Evolutionary conservation across 35 echinoderm and acorn worm species (phyloP).

Genomic region (Lytechinus variegatus): DNA sequence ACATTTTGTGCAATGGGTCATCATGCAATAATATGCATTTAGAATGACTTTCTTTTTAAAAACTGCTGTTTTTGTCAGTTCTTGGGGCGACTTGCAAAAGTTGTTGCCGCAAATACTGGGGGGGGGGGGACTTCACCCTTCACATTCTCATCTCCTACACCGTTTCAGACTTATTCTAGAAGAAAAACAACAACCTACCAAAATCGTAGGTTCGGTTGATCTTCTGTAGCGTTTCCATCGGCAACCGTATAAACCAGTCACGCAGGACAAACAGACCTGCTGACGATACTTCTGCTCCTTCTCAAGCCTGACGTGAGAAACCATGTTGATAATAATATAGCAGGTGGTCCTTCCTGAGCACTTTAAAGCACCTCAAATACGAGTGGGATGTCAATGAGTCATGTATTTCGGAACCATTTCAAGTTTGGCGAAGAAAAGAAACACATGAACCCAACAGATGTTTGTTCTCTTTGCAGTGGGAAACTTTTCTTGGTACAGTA

Average conservation of each 20-base stretch:
- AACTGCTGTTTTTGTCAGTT: too few relatives aligned
- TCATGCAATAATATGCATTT: too few relatives aligned
- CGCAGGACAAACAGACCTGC: slow-evolving; percentile 92
- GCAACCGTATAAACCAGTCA: slow-evolving; percentile 93
- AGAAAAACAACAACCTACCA: slow-evolving; percentile 55
- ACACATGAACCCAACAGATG: neutral
- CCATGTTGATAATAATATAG: slow-evolving; percentile 56
- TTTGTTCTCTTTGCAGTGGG: neutral
- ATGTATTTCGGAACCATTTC: neutral
- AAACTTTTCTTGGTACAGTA: neutral
- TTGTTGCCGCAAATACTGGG: too few relatives aligned
- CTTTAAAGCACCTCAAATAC: neutral
- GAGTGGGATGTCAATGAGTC: neutral
- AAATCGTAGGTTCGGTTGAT: slow-evolving; percentile 85
- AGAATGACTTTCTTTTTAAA: too few relatives aligned
- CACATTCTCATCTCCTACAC: too few relatives aligned
- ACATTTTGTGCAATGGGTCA: too few relatives aligned
- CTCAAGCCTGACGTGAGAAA: slow-evolving; percentile 86
- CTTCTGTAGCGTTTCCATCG: slow-evolving; percentile 93
- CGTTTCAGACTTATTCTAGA: neutral
- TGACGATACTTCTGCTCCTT: slow-evolving; percentile 86
- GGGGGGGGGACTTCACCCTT: too few relatives aligned
- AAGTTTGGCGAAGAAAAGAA: neutral
- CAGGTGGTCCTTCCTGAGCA: neutral
- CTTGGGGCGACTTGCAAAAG: too few relatives aligned